Conservation (phyloP, 1,140 invertebrate genomes). For the Diabrotica virgifera region DNA sequence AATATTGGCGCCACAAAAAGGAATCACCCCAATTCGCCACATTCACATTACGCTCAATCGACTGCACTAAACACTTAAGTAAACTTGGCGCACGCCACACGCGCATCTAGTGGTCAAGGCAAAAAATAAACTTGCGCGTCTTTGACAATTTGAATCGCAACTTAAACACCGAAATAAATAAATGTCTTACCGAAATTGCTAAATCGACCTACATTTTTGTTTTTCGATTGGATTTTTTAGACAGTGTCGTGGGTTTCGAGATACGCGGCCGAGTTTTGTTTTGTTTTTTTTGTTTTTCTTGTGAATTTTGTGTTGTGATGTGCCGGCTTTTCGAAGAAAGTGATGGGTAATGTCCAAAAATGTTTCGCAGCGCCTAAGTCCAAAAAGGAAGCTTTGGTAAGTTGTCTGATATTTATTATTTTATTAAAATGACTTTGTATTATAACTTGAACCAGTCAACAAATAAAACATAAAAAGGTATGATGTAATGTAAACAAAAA, state of each 20-base stretch:
- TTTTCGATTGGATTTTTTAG: not conserved
- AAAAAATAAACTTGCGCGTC: slow-evolving; percentile 21
- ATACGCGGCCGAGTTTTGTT: not conserved
- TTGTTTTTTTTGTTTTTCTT: not conserved
- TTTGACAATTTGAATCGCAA: slow-evolving; percentile 26
- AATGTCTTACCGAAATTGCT: slow-evolving; percentile 24
- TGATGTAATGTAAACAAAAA: too few species aligned
- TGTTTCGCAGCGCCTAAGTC: slow-evolving; percentile 38
- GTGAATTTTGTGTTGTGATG: slow-evolving; percentile 26
- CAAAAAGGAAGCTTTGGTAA: slow-evolving; percentile 23
- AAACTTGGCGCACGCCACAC: slow-evolving; percentile 4
- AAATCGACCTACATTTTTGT: slow-evolving; percentile 4
- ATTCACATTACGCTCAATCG: not conserved
- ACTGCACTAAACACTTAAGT: slow-evolving; percentile 8
- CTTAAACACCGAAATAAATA: slow-evolving; percentile 21
- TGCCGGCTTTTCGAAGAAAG: slow-evolving; percentile 26
- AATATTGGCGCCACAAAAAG: too few species aligned
- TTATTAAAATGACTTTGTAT: too few species aligned
- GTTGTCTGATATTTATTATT: not conserved
- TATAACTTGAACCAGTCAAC: too few species aligned
- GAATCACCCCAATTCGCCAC: too few species aligned
- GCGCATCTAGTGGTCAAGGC: slow-evolving; percentile 9
- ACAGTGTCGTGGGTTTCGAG: not conserved
- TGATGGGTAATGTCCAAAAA: slow-evolving; percentile 43
- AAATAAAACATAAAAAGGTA: too few species aligned